Base-by-base conservation (phyloP, 2,797 vertebrate species). In the Australoheros facetus region DNA sequence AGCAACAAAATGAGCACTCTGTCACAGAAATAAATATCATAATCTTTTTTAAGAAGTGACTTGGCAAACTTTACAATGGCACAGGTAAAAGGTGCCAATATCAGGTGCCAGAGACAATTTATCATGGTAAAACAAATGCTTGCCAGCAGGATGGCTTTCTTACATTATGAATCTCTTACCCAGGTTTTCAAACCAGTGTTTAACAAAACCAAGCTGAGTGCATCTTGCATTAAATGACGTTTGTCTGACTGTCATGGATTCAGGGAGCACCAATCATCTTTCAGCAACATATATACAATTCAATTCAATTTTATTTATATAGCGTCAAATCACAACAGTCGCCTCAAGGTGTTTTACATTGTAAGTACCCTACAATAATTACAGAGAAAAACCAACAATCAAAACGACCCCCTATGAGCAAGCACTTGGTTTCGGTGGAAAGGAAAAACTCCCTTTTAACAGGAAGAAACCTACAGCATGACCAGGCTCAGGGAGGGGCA, bases 11-110 rank as follows among this genome's bases (percentile, higher is more conserved):
- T 2, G 5, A 56, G 48, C 26, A 16, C 1, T 30, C 23, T 51
- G 17, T 69, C 64, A 51, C 19, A 69, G 23, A 30, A 32, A 55
- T 42, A 70, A 72, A 79, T 56, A 79, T 72, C 70, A 51, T 85
- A 76, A 83, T 85, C 77, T 54, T 77, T n/a, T 23, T 32, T 60
- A 30, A 60, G 51, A 34, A 73, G 53, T 74, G 82, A 74, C 77
- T 64, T 80, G 79, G 84, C 58, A 71, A 80, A 73, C 83, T 81
- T 83, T 59, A 87, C 79, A 39, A 28, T 75, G 58, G 60, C 4
- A 62, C 45, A 71, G 32, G 60, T 59, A 59, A 85, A 82, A 78
- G 78, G 58, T 79, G 78, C 70, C 62, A 79, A 64, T 51, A 79
- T 72, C 58, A 56, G 71, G 58, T 77, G 79, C 77, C 70, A 75